Conservation (phyloP, 2,888 invertebrate species). For the Tachina fera region DNA sequence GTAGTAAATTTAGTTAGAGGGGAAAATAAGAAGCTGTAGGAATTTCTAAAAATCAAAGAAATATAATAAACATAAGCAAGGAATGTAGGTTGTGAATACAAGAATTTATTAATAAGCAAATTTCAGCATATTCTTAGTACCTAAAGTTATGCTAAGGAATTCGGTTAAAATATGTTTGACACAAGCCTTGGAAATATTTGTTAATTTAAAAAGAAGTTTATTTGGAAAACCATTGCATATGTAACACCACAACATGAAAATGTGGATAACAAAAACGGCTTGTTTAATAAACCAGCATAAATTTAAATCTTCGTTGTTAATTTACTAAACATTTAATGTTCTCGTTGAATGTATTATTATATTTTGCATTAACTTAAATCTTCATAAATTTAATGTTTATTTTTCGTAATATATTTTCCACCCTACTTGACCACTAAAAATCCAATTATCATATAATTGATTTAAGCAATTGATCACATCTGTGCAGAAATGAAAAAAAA, state of each 20-base stretch:
- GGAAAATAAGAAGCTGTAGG: background rate
- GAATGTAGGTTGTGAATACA: background rate
- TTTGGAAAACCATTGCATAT: background rate
- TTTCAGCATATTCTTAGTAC: background rate
- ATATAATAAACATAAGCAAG: conserved; percentile 4
- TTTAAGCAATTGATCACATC: conserved; percentile 68
- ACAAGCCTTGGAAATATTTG: background rate
- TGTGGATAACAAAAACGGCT: too few species aligned
- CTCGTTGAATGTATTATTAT: background rate
- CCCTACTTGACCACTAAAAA: conserved; percentile 63
- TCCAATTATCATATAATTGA: conserved; percentile 67
- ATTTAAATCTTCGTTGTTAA: too few species aligned
- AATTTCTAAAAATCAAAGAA: conserved; percentile 42
- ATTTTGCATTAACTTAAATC: background rate
- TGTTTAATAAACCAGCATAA: too few species aligned
- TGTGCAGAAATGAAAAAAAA: conserved; percentile 46
- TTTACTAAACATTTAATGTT: too few species aligned
- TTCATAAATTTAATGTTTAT: background rate
- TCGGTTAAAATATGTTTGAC: background rate
- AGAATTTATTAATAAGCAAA: conserved; percentile 34
- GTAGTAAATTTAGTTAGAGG: background rate
- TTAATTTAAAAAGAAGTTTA: background rate
- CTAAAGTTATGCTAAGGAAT: conserved; percentile 25
- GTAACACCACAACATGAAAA: background rate
- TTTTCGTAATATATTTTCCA: background rate